Base-by-base conservation (phyloP, 2,888 invertebrate species). In the Athrips mouffetella region DNA sequence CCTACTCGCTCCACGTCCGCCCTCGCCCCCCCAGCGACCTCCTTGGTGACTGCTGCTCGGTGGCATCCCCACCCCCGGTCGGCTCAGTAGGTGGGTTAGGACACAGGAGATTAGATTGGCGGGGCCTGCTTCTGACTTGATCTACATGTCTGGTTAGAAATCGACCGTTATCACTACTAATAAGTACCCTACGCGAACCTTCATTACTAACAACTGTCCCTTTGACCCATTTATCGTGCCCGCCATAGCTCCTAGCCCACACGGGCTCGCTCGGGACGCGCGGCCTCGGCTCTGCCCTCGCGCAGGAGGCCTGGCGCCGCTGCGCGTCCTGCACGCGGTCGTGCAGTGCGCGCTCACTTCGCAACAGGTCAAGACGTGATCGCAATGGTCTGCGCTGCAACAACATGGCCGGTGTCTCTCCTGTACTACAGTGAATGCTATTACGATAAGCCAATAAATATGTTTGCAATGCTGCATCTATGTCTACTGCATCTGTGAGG, bases 361-460 rank as follows among this genome's bases (percentile, higher is more conserved):
- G 21, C 44, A 44, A n/a, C 30, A 51, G n/a, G 15, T 48, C 51
- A 2, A 48, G 30, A 7, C 51, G 41, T 5, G 45, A 35, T 2
- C 48, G 48, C 15, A 52, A 29, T 0, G 29, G 3, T 2, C 49
- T 8, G 8, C 45, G 47, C 18, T 49, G 47, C 8, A 53, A 18
- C n/a, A 53, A 7, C 48, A 44, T 47, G 0, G 52, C 52, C 3
- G 55, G 55, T 1, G 21, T 42, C 4, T 44, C 49, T 1, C 56
- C 56, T 0, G 56, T 52, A 0, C 41, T 50, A 13, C 42, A 35
- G 21, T 56, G 56, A 2, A 23, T 20, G 2, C 29, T 49, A 39
- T 54, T 57, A 2, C 57, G 13, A 25, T 54, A 54, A 3, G 48
- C 23, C 11, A 57, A 30, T 11, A 54, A 27, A 29, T 37, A 56